Evolutionary conservation across 2,113 vertebrate genomes (phyloP), one percentile per base, ranked within the genome.

Genomic region (Neogale vison): DNA sequence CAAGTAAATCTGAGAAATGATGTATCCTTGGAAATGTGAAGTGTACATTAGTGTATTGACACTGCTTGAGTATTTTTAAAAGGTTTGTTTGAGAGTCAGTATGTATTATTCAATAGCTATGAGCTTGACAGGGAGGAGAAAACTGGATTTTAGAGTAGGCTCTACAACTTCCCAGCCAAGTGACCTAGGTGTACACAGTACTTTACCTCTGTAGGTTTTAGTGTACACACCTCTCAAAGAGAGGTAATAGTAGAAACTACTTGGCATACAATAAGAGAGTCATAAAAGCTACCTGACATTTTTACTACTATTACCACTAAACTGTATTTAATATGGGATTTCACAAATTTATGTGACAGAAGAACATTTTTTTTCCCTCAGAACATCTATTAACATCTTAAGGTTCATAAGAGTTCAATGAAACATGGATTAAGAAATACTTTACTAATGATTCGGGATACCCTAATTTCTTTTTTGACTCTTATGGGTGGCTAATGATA

Each of bases 351-450:
- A 80, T 89, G 11, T 90, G 42, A 83, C 45, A 76, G 29, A 87
- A 76, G 61, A 59, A 95, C 17, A n/a, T 6, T 89, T 57, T 90
- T 90, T 91, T 57, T 83, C 3, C 34, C 34, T 94, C 31, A 34
- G 81, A 92, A 63, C 29, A 74, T 79, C 65, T 94, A 85, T 94
- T 93, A 96, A 92, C 88, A 95, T 80, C 67, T 96, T 89, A 39
- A 91, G 55, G 26, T 92, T 80, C 61, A 88, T 31, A 77, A 57
- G 34, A 88, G 5, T 90, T 76, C 67, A 92, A 1, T 77, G 57
- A 88, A 96, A 93, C 24, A 47, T 3, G 55, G 39, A 77, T 90
- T 96, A 76, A 93, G 29, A 88, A 90, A 81, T 90, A 90, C 61
- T 57, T 86, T 95, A 20, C 24, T 95, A 72, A 91, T 89, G 47